Evolutionary conservation across 2,113 vertebrate genomes (phyloP), one percentile per base, ranked within the genome.

Genomic region (Periophthalmodon schlosseri): DNA sequence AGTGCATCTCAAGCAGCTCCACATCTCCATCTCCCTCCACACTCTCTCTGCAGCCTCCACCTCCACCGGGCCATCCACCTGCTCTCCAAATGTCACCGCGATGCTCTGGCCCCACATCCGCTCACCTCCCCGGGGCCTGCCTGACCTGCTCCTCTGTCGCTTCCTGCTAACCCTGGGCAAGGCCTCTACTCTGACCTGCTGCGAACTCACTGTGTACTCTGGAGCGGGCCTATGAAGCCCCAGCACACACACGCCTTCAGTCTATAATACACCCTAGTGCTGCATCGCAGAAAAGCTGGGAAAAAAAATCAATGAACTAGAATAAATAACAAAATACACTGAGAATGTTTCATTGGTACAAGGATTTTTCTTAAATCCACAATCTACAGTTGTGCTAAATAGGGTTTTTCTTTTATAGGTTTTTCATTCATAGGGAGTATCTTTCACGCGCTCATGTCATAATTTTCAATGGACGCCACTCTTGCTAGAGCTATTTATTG

Each of bases 11-110:
- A 89, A 91, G 82, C 87, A 90, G 85, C 81, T 76, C 76, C 76
- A 79, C 86, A 86, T 87, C 86, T 91, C 87, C 80, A 88, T 87
- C 83, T 86, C 73, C 61, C 78, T 76, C 72, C 39, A n/a, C 78
- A 72, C 73, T 58, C 79, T 86, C 72, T 82, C 84, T 77, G 74
- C 46, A 5, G 66, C 82, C 64, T 60, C 77, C 85, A 78, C 82
- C 67, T 60, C 77, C 85, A 79, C 84, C 75, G 84, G 86, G 78
- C 84, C 74, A 74, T 83, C 86, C 78, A 83, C 80, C 79, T 85
- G 82, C 82, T 89, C 80, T 89, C 88, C 83, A 91, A 91, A 91
- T 89, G 87, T 90, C 87, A 90, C 77, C 72, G 77, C 70, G 65
- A 84, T 86, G 79, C 89, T 83, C 68, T 12, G 14, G 77, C 56